A percentile compares a stretch with the other conserved stretches of the same genome.
Conservation (phyloP, 2,888 invertebrate species). For the Sipha maydis region DNA sequence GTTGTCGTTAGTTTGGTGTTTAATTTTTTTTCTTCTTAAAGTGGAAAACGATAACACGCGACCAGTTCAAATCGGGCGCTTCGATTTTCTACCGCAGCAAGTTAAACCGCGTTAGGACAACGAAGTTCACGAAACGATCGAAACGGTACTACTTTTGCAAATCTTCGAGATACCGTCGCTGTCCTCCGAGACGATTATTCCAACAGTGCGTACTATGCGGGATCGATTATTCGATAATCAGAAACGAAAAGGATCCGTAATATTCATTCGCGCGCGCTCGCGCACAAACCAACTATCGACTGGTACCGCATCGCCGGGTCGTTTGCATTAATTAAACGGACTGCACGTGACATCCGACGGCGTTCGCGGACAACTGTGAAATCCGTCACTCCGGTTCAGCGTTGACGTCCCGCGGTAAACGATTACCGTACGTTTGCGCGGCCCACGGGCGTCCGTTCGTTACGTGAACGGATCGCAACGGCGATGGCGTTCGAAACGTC, state of each 20-base stretch:
- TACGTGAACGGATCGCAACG: not conserved
- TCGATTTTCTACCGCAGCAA: too few relatives aligned
- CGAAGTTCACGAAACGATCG: too few relatives aligned
- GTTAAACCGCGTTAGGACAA: too few relatives aligned
- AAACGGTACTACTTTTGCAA: too few relatives aligned
- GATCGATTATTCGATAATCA: not conserved
- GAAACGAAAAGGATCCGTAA: not conserved
- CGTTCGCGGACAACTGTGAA: not conserved
- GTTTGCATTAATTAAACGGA: not conserved
- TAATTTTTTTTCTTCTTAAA: too few relatives aligned
- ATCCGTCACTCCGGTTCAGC: not conserved
- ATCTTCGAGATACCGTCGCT: too few relatives aligned
- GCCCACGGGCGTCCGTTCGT: not conserved
- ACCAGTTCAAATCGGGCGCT: too few relatives aligned
- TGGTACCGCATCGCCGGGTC: not conserved
- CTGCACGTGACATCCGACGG: too few relatives aligned
- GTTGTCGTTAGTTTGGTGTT: too few relatives aligned
- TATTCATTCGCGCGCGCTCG: not conserved
- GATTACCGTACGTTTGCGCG: not conserved
- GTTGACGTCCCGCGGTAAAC: not conserved
- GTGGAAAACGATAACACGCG: too few relatives aligned
- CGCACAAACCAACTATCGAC: not conserved
- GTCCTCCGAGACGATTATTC: too few relatives aligned
- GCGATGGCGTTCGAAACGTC: not conserved
- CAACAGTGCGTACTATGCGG: too few relatives aligned